A percentile compares a stretch with the other conserved stretches of the same genome.
phyloP scores from a whole-genome alignment of 2,113 vertebrate species.

The Mustela lutreola region DNA sequence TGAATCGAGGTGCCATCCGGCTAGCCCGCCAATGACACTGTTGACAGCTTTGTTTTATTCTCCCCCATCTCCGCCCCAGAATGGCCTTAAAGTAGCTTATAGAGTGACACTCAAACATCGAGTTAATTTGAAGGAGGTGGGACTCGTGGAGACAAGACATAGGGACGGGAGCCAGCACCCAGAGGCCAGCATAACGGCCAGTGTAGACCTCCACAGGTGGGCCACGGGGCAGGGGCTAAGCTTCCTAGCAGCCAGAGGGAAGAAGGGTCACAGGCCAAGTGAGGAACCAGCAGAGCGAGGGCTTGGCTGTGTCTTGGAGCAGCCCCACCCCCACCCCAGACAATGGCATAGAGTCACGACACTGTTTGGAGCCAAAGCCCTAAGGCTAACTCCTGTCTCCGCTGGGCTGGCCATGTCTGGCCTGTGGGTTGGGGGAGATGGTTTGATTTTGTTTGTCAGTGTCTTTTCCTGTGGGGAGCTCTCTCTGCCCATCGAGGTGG shows the following conservation, averaged over 20 bases:
- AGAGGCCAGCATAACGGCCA: neutral
- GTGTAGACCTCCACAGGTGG: neutral
- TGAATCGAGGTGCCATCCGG: neutral
- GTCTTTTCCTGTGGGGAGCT: neutral
- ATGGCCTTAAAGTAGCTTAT: neutral
- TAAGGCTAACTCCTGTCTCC: neutral
- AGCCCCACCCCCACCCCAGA: neutral
- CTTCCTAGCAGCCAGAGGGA: neutral
- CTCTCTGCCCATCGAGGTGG: neutral
- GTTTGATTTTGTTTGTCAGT: neutral
- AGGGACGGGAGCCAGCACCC: neutral
- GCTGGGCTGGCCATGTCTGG: neutral
- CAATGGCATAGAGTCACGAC: neutral
- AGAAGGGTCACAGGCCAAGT: neutral
- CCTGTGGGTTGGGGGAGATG: accelerated
- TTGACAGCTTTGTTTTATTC: neutral
- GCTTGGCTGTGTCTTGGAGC: accelerated
- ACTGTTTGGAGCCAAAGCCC: neutral
- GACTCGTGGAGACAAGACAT: accelerated
- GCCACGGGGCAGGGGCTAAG: neutral
- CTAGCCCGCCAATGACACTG: neutral
- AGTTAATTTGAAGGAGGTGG: too few relatives aligned
- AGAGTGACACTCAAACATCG: neutral
- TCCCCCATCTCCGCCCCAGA: neutral
- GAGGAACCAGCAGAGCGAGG: neutral